Percentiles rank a stretch among this genome's conserved stretches.
Evolutionary conservation across 2,113 vertebrate genomes (phyloP).

Genomic region (Oryzias melastigma): DNA sequence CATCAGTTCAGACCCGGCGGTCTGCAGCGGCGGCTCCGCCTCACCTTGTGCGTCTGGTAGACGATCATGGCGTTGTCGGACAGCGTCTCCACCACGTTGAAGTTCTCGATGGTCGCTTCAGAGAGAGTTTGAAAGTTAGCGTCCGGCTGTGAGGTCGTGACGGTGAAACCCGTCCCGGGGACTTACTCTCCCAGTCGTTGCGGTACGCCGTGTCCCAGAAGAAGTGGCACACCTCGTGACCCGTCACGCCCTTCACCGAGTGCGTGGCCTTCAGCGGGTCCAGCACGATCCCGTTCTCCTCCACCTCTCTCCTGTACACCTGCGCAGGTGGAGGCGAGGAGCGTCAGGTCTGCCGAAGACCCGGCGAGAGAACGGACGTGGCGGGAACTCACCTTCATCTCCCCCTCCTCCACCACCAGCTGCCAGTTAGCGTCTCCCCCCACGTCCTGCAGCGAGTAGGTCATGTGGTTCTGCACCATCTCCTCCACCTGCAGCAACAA

Average conservation of each 20-base stretch:
- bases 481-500: slow-evolving; percentile 86
- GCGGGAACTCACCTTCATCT: slow-evolving; percentile 87
- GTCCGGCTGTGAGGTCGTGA: not conserved
- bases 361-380: no score
- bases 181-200: slow-evolving; percentile 98
- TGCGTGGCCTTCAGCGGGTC: slow-evolving; percentile 97
- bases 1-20: not conserved
- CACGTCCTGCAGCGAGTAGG: slow-evolving; percentile 95
- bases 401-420: slow-evolving; percentile 95
- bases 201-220: slow-evolving; percentile 95
- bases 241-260: slow-evolving; percentile 93
- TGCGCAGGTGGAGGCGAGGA: slow-evolving; percentile 41
- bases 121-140: fast-evolving
- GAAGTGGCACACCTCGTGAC: slow-evolving; percentile 95
- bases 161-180: not conserved
- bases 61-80: slow-evolving; percentile 90
- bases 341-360: not conserved
- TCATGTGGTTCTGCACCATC: slow-evolving; percentile 95
- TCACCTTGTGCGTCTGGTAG: slow-evolving; percentile 95
- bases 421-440: slow-evolving; percentile 99
- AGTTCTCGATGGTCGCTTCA: slow-evolving; percentile 94
- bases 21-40: not conserved
- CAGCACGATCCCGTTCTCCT: slow-evolving; percentile 94
- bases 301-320: slow-evolving; percentile 97
- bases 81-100: slow-evolving; percentile 91